A percentile compares a stretch with the other conserved stretches of the same genome.
phyloP scores from a whole-genome alignment of 64 coral and sea anemone genomes.

The Stylophora pistillata region DNA sequence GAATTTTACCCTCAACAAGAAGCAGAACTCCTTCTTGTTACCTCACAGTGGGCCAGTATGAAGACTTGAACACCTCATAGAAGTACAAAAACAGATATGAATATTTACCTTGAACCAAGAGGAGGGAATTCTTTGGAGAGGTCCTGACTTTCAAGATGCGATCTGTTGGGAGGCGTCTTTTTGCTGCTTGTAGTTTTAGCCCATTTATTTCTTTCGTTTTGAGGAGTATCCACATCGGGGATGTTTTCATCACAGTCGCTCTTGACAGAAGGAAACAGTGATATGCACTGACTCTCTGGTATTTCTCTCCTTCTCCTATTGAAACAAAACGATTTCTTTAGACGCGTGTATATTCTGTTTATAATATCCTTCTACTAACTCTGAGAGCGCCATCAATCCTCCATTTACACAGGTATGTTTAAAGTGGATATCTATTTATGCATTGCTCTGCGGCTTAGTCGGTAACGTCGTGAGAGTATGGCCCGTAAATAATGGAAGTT shows the following conservation, averaged over 20 bases:
- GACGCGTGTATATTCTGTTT: not conserved
- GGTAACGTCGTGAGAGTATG: no score
- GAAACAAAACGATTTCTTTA: conserved; percentile 2
- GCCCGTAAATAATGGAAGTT: no score
- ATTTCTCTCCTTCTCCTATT: conserved; percentile 30
- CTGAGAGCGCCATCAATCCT: no score
- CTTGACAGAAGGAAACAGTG: conserved; percentile 18
- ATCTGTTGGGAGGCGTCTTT: not conserved
- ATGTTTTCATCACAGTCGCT: not conserved
- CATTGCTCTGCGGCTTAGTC: no score
- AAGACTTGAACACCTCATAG: not conserved
- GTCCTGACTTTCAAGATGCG: conserved; percentile 8
- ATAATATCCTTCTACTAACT: not conserved
- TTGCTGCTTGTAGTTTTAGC: conserved; percentile 27
- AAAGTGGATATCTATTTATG: no score
- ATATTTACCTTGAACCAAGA: conserved; percentile 40
- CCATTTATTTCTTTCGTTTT: conserved; percentile 23
- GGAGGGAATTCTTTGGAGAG: conserved; percentile 72
- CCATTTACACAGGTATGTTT: no score
- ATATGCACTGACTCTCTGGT: conserved; percentile 46
- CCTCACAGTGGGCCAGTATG: not conserved
- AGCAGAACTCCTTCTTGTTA: not conserved
- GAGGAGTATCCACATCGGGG: conserved; percentile 43
- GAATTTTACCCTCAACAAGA: no score
- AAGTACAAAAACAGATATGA: not conserved